These are phyloP conservation scores for Buathra laborator DNA, from an alignment of 2,888 invertebrate genomes.

Conservation along the genomic window DNA sequence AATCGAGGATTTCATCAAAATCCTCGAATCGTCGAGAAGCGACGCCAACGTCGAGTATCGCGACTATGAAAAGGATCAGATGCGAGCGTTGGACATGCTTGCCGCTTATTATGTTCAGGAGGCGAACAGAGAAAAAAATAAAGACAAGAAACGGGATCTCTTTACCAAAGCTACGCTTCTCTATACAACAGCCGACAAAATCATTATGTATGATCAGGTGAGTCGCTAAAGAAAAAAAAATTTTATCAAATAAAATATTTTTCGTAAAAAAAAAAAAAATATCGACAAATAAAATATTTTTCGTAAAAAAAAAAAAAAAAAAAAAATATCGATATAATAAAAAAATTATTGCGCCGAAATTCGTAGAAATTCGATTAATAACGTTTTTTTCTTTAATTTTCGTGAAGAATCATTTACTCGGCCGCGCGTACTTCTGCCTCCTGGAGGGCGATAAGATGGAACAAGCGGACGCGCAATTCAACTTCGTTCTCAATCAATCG, in stretches of 20 bases:
- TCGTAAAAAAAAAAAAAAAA: neutral
- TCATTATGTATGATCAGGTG: constrained; percentile 99
- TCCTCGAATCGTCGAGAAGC: constrained; percentile 94
- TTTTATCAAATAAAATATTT: neutral
- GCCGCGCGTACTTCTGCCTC: constrained; percentile 98
- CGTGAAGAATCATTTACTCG: constrained; percentile 96
- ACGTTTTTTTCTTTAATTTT: neutral
- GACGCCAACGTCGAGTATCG: constrained; percentile 95
- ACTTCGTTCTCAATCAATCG: constrained; percentile 98
- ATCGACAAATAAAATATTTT: neutral
- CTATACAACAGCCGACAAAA: constrained; percentile 99
- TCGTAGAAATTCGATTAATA: no score
- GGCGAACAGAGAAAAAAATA: constrained; percentile 97
- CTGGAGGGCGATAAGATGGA: constrained; percentile 99
- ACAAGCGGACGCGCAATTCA: constrained; percentile 99
- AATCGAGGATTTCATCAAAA: constrained; percentile 96
- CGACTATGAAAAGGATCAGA: constrained; percentile 98
- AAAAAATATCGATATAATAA: no score
- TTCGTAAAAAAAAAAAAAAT: neutral
- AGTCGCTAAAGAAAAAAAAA: constrained; percentile 64
- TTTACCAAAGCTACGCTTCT: constrained; percentile 98
- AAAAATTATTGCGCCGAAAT: no score
- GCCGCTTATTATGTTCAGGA: constrained; percentile 99
- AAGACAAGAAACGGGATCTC: constrained; percentile 96
- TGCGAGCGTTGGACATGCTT: constrained; percentile 98